Evolutionary conservation across 2,113 vertebrate species (phyloP).

Genomic region (Zosterops pallidus): DNA sequence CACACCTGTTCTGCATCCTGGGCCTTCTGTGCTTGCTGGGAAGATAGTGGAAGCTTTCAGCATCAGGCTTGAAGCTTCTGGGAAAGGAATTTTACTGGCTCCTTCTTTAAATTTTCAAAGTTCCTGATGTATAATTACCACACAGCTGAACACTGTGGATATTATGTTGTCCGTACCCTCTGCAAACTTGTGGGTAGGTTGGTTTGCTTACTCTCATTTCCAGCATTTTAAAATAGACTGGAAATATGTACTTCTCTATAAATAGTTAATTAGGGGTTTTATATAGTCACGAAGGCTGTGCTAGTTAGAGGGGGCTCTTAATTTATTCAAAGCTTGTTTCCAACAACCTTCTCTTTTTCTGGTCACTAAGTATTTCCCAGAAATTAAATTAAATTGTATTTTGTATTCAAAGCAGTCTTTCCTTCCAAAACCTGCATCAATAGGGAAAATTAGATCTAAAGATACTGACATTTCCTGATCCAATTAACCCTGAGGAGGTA

Average conservation of each 20-base stretch:
- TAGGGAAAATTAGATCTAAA: constrained; percentile 32
- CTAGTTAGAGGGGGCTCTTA: background rate
- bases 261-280: constrained; percentile 37
- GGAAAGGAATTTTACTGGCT: constrained; percentile 8
- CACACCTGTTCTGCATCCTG: background rate
- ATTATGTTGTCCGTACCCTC: background rate
- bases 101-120: background rate
- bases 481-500: constrained; percentile 18
- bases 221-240: constrained; percentile 42
- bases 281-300: background rate
- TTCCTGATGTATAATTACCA: background rate
- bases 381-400: constrained; percentile 4
- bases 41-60: background rate
- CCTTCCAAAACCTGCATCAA: constrained; percentile 10
- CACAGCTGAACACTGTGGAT: background rate
- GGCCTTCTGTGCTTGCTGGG: background rate
- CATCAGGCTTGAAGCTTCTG: background rate
- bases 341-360: constrained; percentile 16
- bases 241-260: constrained; percentile 40
- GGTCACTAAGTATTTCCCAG: constrained; percentile 14
- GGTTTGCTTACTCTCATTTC: constrained; percentile 32
- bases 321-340: constrained; percentile 37
- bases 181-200: constrained; percentile 22
- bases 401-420: constrained; percentile 13
- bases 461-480: constrained; percentile 19